A percentile compares a stretch with the other conserved stretches of the same genome.
Evolutionary conservation across 2,797 vertebrate genomes (phyloP).

Genomic region (Leptoclinus maculatus): DNA sequence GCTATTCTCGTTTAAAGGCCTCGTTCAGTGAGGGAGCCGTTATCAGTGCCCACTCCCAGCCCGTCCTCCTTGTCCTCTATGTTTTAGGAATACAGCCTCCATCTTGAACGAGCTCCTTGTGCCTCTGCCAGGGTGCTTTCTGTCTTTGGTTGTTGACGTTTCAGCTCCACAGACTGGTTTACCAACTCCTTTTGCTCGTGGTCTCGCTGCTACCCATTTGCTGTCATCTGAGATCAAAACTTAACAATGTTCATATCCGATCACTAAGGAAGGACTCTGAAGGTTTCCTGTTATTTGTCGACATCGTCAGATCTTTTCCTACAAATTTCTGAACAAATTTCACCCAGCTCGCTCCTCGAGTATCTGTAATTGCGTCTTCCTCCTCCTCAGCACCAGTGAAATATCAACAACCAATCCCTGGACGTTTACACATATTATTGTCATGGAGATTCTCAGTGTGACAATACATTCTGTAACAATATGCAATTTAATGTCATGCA

Average conservation of each 20-base stretch:
- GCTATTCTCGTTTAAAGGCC: slow-evolving; percentile 60
- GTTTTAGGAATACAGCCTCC: slow-evolving; percentile 52
- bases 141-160: slow-evolving; percentile 32
- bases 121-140: slow-evolving; percentile 3
- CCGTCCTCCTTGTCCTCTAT: slow-evolving; percentile 55
- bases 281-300: not conserved
- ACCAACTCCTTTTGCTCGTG: slow-evolving; percentile 19
- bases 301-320: not conserved
- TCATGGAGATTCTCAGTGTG: not conserved
- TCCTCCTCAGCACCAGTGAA: not conserved
- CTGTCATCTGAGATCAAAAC: not conserved
- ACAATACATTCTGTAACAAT: not conserved
- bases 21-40: slow-evolving; percentile 50
- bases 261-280: not conserved
- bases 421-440: not conserved
- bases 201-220: slow-evolving; percentile 20
- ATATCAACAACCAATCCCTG: not conserved
- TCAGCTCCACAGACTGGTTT: slow-evolving; percentile 19
- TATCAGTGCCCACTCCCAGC: slow-evolving; percentile 55
- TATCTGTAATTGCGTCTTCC: not conserved
- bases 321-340: not conserved
- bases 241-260: not conserved
- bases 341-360: not conserved
- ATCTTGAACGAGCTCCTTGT: slow-evolving; percentile 42
- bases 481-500: slow-evolving; percentile 7